phyloP scores from a whole-genome alignment of 2,113 vertebrate genomes.

The Lampris incognitus region DNA sequence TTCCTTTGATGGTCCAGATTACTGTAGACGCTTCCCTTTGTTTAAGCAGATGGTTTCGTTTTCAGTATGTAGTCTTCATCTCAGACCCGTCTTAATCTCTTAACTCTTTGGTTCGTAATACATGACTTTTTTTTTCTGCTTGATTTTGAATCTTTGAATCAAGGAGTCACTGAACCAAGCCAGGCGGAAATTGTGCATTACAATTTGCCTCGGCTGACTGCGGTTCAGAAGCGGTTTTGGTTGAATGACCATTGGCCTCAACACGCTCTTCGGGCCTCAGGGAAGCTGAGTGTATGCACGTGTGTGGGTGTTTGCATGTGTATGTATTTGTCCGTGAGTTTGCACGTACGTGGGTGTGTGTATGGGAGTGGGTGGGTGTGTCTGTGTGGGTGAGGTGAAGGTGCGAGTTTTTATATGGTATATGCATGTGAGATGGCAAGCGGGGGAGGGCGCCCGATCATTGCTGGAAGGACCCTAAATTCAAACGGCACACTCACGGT shows the following conservation, averaged over 20 bases:
- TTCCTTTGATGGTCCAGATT: constrained; percentile 66
- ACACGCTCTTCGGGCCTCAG: constrained; percentile 44
- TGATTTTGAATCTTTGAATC: constrained; percentile 64
- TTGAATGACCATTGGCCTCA: constrained; percentile 63
- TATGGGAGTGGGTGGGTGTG: neutral
- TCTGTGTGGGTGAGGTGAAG: neutral
- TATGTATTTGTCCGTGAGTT: neutral
- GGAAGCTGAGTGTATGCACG: constrained; percentile 6
- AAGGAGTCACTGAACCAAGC: constrained; percentile 48
- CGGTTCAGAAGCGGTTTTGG: constrained; percentile 57
- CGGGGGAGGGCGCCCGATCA: constrained; percentile 6
- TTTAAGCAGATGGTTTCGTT: constrained; percentile 64
- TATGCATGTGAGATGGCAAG: neutral
- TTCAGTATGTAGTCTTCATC: constrained; percentile 64
- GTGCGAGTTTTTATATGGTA: constrained; percentile 13
- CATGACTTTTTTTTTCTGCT: constrained; percentile 35
- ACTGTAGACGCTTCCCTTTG: constrained; percentile 67
- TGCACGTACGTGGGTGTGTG: neutral
- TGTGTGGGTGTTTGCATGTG: constrained; percentile 3
- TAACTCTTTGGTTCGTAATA: constrained; percentile 62
- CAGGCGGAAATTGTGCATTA: constrained; percentile 52
- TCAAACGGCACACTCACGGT: constrained; percentile 33
- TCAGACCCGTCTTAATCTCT: constrained; percentile 36
- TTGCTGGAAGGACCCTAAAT: constrained; percentile 21
- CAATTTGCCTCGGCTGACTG: constrained; percentile 49